Base-by-base conservation (phyloP, 2,113 vertebrate genomes). In the Calyptommatus sinebrachiatus region DNA sequence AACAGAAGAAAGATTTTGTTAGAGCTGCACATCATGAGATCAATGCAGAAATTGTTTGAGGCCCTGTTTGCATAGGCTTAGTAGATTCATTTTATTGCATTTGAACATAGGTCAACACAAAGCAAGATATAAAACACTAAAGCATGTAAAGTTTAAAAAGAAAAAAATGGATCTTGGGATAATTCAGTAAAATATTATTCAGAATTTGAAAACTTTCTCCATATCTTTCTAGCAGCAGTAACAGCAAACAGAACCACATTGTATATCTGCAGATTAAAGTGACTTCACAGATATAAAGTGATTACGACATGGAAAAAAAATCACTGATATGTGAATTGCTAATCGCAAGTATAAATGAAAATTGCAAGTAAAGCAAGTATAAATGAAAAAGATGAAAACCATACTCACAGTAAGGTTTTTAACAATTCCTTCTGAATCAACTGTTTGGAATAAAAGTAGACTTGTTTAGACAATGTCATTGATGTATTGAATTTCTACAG, bases 371-470 rank as follows among this genome's bases (percentile, higher is more conserved):
- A 48, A 50, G 68, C 7, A 18, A 66, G 9, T 21, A 10, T 18
- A 63, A 62, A 11, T 7, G 73, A 66, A 28, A 8, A 88, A 57
- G 76, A 67, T 91, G n/a, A n/a, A n/a, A n/a, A n/a, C 35, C 35
- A 5, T 87, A 94, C 98, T 97, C 93, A 99, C 98, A 87, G 97
- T 99, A 91, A 99, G 94, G 80, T 96, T 98, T 92, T 94, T 96
- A 87, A 99, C 91, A 82, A 98, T 95, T 86, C 94, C 96, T 88
- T 96, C 95, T 77, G 97, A 98, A 94, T 99, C 92, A 92, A 99
- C 98, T 99, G 95, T 92, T 77, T 79, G 72, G 78, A 77, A 88
- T 81, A 73, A 84, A 71, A 82, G 62, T 2, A 73, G 78, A 83
- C 18, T 85, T 85, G 77, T 12, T 57, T 7, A 63, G 22, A 61